A percentile compares a stretch with the other conserved stretches of the same genome.
Conservation (phyloP, 92 coral and sea anemone species). For the Siderastrea siderea region DNA sequence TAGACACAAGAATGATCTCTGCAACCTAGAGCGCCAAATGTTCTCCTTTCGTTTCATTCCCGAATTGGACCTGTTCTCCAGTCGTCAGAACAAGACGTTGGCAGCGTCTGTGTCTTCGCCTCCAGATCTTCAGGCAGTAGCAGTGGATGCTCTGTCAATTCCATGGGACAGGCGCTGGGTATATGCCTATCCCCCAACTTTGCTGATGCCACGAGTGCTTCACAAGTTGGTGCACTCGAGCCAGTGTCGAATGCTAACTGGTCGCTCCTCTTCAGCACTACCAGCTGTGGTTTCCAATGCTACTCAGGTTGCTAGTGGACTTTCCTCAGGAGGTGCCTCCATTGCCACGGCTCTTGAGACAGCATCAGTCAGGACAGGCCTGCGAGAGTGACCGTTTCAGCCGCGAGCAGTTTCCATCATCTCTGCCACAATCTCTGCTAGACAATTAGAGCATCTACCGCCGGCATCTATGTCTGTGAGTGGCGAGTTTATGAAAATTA, state of each 20-base stretch:
- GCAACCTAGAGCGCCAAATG: conserved; percentile 22
- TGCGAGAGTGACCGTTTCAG: no score
- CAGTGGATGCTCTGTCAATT: not conserved
- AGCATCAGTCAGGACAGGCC: not conserved
- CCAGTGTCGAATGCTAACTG: conserved; percentile 45
- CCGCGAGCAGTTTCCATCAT: no score
- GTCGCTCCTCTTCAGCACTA: conserved; percentile 27
- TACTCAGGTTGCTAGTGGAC: conserved; percentile 26
- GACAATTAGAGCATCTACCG: no score
- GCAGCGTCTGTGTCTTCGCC: conserved; percentile 12
- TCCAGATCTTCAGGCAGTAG: conserved; percentile 19
- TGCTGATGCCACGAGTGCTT: conserved; percentile 21
- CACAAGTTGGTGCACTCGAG: conserved; percentile 32
- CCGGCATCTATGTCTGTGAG: no score
- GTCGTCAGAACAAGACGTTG: conserved; percentile 22
- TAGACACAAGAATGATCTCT: conserved; percentile 37
- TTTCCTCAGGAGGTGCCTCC: conserved; percentile 21
- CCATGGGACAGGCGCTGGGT: conserved; percentile 29
- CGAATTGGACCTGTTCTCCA: conserved; percentile 25
- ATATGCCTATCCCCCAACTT: conserved; percentile 46
- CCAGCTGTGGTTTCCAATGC: conserved; percentile 48
- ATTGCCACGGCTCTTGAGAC: conserved; percentile 14
- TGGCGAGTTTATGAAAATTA: no score
- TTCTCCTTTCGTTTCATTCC: conserved; percentile 16
- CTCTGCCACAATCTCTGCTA: no score